These are phyloP conservation scores for Microtus ochrogaster DNA, from an alignment of 2,113 vertebrate genomes.

Conservation along the genomic window DNA sequence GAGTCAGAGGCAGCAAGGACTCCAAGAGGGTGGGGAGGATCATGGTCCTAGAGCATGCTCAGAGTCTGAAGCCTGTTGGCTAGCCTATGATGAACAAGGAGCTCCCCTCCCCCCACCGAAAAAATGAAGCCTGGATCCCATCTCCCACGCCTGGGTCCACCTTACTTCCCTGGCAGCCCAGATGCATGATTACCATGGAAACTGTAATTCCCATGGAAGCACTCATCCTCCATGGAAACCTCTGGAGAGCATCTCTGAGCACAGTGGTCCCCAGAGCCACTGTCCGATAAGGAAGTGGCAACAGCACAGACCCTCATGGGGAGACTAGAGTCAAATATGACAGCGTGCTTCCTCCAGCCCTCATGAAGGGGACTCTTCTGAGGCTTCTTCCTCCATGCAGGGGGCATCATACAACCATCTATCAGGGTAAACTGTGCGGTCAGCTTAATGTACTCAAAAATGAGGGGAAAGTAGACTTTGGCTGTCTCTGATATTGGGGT, in stretches of 20 bases:
- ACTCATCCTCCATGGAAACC: not conserved
- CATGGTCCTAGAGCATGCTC: accelerated
- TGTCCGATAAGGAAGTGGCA: too few relatives aligned
- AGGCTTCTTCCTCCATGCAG: not conserved
- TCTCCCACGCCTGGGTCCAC: not conserved
- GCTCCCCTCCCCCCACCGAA: too few relatives aligned
- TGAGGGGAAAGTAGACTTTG: accelerated
- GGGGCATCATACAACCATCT: accelerated
- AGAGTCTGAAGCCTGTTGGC: not conserved
- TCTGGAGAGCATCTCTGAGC: not conserved
- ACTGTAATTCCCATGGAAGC: not conserved
- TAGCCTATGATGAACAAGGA: not conserved
- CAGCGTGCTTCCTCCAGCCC: not conserved
- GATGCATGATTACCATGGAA: not conserved
- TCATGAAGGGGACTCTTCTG: not conserved
- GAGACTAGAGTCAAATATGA: not conserved
- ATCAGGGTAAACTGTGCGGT: accelerated
- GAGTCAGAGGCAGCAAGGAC: too few relatives aligned
- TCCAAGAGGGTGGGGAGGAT: not conserved
- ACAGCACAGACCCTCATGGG: accelerated
- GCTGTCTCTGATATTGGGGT: not conserved
- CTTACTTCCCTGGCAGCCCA: too few relatives aligned
- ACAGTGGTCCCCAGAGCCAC: not conserved
- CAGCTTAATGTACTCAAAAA: too few relatives aligned
- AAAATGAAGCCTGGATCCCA: too few relatives aligned